These are phyloP conservation scores for Crenichthys baileyi DNA, from an alignment of 2,797 vertebrate species.

Conservation along the genomic window DNA sequence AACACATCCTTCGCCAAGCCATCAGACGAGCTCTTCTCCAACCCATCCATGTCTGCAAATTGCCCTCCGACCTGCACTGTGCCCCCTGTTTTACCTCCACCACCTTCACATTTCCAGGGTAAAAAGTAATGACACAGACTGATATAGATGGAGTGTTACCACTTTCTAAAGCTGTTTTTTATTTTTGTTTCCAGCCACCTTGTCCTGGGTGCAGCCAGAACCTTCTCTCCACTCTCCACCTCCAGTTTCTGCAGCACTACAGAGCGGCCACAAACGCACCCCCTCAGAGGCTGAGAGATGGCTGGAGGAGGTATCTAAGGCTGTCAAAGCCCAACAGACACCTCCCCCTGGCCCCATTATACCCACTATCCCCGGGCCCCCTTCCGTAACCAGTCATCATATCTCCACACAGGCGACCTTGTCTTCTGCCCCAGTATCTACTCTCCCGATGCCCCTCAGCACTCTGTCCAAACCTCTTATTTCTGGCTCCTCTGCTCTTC, in stretches of 20 bases:
- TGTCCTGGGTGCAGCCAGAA: conserved; percentile 83
- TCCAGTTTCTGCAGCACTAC: conserved; percentile 56
- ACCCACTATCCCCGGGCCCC: conserved; percentile 75
- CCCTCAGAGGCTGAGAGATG: conserved; percentile 93
- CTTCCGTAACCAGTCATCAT: conserved; percentile 73
- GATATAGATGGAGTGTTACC: neutral
- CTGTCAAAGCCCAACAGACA: conserved; percentile 83
- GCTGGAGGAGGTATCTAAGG: conserved; percentile 91
- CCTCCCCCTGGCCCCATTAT: conserved; percentile 69
- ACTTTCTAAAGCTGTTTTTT: conserved; percentile 16
- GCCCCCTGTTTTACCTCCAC: conserved; percentile 74
- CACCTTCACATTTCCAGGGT: conserved; percentile 79
- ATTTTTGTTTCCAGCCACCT: conserved; percentile 67
- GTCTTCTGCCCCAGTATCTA: conserved; percentile 46
- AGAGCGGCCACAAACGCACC: conserved; percentile 86
- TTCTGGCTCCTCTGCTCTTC: conserved; percentile 44
- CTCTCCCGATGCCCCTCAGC: conserved; percentile 51
- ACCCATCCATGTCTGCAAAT: conserved; percentile 60
- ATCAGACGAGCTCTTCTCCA: conserved; percentile 80
- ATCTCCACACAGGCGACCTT: conserved; percentile 55
- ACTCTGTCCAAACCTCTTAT: conserved; percentile 65
- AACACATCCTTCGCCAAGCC: conserved; percentile 86
- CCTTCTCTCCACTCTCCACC: conserved; percentile 76
- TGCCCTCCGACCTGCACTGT: conserved; percentile 67
- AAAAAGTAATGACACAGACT: conserved; percentile 35